phyloP scores from a whole-genome alignment of 2,113 vertebrate genomes.

The Hirundichthys speculiger region DNA sequence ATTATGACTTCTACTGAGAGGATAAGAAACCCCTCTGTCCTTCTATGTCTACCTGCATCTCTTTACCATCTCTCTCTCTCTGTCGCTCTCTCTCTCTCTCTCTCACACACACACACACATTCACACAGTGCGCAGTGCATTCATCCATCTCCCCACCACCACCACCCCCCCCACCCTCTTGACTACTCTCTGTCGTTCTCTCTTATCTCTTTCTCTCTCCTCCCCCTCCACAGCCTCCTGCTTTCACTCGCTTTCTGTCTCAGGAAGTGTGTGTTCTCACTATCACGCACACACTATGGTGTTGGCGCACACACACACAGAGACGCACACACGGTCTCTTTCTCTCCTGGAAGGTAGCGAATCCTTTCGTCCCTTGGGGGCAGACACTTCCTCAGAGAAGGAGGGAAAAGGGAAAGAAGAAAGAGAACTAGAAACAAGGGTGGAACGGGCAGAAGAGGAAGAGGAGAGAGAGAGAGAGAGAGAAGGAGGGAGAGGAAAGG shows the following conservation, averaged over 20 bases:
- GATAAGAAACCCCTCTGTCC: conserved; percentile 69
- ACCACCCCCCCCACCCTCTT: conserved; percentile 51
- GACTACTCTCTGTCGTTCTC: conserved; percentile 75
- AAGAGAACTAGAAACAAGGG: conserved; percentile 57
- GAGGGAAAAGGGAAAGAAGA: conserved; percentile 64
- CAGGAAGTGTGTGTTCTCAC: conserved; percentile 70
- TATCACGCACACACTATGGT: conserved; percentile 52
- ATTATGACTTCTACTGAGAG: conserved; percentile 71
- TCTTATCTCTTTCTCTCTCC: conserved; percentile 71
- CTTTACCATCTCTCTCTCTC: conserved; percentile 47
- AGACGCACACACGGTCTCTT: conserved; percentile 54
- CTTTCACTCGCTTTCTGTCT: conserved; percentile 68
- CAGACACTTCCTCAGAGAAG: conserved; percentile 78
- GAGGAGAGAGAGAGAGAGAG: conserved; percentile 30
- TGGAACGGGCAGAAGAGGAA: conserved; percentile 51
- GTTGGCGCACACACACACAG: conserved; percentile 27
- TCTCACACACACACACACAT: conserved; percentile 6
- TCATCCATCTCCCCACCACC: conserved; percentile 81
- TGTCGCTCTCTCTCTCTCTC: conserved; percentile 8
- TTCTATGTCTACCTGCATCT: conserved; percentile 70
- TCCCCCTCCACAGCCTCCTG: conserved; percentile 68
- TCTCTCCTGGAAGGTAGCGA: conserved; percentile 76
- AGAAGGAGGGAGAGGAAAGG: conserved; percentile 33
- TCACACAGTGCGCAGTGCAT: conserved; percentile 69
- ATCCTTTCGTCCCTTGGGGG: conserved; percentile 73